phyloP scores from a whole-genome alignment of 2,888 invertebrate species.

The Hofmannophila pseudospretella region DNA sequence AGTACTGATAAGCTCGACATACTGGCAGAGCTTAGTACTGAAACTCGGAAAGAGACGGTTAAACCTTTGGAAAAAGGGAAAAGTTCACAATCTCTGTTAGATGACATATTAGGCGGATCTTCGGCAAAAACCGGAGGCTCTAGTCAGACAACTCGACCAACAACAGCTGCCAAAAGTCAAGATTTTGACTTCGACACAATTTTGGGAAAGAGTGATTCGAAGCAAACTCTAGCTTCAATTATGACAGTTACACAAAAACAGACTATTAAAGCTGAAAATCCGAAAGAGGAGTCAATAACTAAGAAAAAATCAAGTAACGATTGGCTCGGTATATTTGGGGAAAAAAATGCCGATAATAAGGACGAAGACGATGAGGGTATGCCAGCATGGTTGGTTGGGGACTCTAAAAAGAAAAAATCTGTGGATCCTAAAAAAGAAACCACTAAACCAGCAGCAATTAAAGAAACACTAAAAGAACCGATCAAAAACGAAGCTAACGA shows the following conservation, averaged over 20 bases:
- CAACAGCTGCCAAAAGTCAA: slow-evolving; percentile 43
- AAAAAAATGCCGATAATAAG: slow-evolving; percentile 40
- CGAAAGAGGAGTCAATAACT: slow-evolving; percentile 30
- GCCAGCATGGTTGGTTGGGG: slow-evolving; percentile 62
- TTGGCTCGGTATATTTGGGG: slow-evolving; percentile 68
- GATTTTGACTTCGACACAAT: slow-evolving; percentile 57
- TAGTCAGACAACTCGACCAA: slow-evolving; percentile 30
- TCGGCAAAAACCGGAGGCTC: slow-evolving; percentile 37
- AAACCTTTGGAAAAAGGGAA: slow-evolving; percentile 53
- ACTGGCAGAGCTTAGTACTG: slow-evolving; percentile 37
- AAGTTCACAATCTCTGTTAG: slow-evolving; percentile 65
- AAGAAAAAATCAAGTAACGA: slow-evolving; percentile 53
- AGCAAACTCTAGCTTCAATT: slow-evolving; percentile 24
- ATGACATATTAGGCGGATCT: slow-evolving; percentile 75
- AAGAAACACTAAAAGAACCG: slow-evolving; percentile 1
- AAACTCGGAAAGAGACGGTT: slow-evolving; percentile 34
- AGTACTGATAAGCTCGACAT: slow-evolving; percentile 50
- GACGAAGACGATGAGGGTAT: slow-evolving; percentile 44
- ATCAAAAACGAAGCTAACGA: slow-evolving; percentile 14
- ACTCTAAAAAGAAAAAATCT: slow-evolving; percentile 47
- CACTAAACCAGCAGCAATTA: background rate
- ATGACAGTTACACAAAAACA: slow-evolving; percentile 33
- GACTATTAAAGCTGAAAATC: slow-evolving; percentile 23
- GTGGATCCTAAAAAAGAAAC: slow-evolving; percentile 18
- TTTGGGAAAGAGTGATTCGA: slow-evolving; percentile 46